Percentiles rank a stretch among this genome's conserved stretches.
These are phyloP conservation scores for Allygus modestus DNA, from an alignment of 2,888 invertebrate species.

Conservation along the genomic window DNA sequence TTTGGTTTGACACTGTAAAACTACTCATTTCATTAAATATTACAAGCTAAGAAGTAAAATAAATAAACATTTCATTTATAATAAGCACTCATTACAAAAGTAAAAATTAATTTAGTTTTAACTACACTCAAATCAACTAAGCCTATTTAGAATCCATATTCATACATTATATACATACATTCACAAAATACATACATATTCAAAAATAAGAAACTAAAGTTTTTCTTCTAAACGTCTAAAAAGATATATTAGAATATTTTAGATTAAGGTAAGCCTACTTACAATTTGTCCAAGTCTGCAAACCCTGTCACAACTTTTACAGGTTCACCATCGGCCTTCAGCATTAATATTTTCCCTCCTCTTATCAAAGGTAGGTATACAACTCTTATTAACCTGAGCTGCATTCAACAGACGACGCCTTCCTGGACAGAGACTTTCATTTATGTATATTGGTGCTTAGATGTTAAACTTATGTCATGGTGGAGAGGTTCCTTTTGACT, in stretches of 20 bases:
- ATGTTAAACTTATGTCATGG: not conserved
- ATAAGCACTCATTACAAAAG: too few species aligned
- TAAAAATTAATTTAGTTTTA: too few species aligned
- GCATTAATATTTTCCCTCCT: conserved; percentile 54
- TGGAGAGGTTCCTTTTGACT: not conserved
- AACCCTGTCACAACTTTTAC: not conserved
- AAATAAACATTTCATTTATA: too few species aligned
- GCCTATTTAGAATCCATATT: too few species aligned
- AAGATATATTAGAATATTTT: not conserved
- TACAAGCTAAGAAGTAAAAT: too few species aligned
- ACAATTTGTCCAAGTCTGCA: conserved; percentile 39
- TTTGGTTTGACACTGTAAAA: conserved; percentile 2
- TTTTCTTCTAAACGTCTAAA: too few species aligned
- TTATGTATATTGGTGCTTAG: conserved; percentile 44
- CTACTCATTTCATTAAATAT: not conserved
- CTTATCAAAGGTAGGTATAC: conserved; percentile 54
- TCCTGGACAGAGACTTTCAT: conserved; percentile 35
- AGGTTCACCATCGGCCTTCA: conserved; percentile 47
- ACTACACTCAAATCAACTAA: too few species aligned
- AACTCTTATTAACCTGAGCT: conserved; percentile 3
- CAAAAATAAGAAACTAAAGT: too few species aligned
- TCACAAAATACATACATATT: not conserved
- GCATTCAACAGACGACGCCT: conserved; percentile 25
- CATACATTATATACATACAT: too few species aligned
- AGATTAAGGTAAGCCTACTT: not conserved